A percentile compares a stretch with the other conserved stretches of the same genome.
These are phyloP conservation scores for Drosophila ogumai DNA, from an alignment of 1,140 invertebrate genomes.

Conservation along the genomic window DNA sequence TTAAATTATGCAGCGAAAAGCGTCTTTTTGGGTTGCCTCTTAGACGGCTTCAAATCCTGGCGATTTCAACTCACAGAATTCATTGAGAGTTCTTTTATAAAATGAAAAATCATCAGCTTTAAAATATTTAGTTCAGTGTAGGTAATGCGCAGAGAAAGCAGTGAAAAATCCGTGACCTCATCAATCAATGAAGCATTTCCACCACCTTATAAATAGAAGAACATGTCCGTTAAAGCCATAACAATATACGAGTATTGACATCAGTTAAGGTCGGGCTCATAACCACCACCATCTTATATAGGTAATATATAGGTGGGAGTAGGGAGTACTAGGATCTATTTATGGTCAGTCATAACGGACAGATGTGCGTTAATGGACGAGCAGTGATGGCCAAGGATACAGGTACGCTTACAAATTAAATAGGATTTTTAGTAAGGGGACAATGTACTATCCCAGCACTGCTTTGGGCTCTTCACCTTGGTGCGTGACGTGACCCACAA, in stretches of 20 bases:
- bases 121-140: slow-evolving; percentile 1
- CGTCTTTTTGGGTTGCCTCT: background rate
- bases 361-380: background rate
- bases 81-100: background rate
- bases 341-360: background rate
- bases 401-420: background rate
- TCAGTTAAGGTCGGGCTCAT: background rate
- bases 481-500: slow-evolving; percentile 41
- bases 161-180: slow-evolving; percentile 7
- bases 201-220: slow-evolving; percentile 1
- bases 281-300: slow-evolving; percentile 3
- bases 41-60: background rate
- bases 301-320: background rate
- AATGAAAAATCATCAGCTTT: background rate
- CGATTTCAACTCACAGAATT: background rate
- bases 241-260: slow-evolving; percentile 19
- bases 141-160: background rate
- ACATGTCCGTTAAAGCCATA: background rate
- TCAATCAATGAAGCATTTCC: slow-evolving; percentile 8
- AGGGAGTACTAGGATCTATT: background rate
- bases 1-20: background rate
- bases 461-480: background rate
- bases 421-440: too few relatives aligned
- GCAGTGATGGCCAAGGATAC: background rate
- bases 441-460: background rate